Evolutionary conservation across 2,113 vertebrate species (phyloP).

Genomic region (Bambusicola thoracicus): DNA sequence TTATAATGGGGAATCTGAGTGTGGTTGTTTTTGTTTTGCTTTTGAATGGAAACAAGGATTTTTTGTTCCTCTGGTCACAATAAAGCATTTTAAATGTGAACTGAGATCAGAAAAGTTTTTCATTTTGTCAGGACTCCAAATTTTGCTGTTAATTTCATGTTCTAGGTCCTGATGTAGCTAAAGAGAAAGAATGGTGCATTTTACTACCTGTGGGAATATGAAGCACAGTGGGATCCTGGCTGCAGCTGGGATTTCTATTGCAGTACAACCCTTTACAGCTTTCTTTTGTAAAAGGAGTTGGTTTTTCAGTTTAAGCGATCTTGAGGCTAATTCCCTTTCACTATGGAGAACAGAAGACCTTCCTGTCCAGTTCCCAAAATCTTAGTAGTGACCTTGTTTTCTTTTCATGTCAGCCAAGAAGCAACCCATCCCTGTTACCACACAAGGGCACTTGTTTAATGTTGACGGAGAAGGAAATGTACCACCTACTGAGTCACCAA

Average conservation of each 20-base stretch:
- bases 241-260: neutral
- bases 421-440: conserved; percentile 23
- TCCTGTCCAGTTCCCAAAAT: neutral
- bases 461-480: conserved; percentile 43
- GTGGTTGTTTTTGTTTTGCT: neutral
- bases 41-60: neutral
- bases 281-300: neutral
- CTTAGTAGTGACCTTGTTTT: neutral
- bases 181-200: neutral
- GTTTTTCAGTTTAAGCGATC: neutral
- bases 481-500: conserved; percentile 65
- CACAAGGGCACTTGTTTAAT: conserved; percentile 51
- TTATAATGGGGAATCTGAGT: neutral
- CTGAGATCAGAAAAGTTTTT: neutral
- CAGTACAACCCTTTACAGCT: neutral
- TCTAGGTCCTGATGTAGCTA: neutral
- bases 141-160: neutral
- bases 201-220: neutral
- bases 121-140: neutral
- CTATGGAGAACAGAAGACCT: neutral
- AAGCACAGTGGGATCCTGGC: neutral
- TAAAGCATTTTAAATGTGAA: neutral
- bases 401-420: conserved; percentile 4
- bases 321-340: neutral
- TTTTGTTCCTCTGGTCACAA: neutral